Percentiles rank a stretch among this genome's conserved stretches.
Evolutionary conservation across 2,797 vertebrate species (phyloP).

Genomic region (Hemibagrus guttatus): DNA sequence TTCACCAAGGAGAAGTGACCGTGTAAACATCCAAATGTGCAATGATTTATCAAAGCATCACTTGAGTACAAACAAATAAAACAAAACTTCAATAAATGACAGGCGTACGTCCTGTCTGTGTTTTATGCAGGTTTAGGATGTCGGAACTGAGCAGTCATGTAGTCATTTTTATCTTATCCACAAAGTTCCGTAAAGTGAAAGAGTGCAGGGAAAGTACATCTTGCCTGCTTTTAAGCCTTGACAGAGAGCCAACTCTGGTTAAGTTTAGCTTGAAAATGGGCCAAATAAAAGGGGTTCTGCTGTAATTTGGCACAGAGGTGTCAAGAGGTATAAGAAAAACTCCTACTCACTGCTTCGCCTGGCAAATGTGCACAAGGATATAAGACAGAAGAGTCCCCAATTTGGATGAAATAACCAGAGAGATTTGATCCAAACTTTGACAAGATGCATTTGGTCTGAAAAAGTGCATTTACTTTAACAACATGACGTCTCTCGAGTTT

Average conservation of each 20-base stretch:
- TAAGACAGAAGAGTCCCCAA: neutral
- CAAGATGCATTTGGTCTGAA: conserved; percentile 16
- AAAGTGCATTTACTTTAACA: conserved; percentile 47
- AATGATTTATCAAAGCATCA: conserved; percentile 46
- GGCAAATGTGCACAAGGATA: conserved; percentile 2
- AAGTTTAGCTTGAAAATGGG: conserved; percentile 24
- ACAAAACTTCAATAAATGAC: conserved; percentile 26
- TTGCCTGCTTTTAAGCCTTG: conserved; percentile 24
- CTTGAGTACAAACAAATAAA: conserved; percentile 14
- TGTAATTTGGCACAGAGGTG: conserved; percentile 26
- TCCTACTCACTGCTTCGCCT: neutral
- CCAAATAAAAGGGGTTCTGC: conserved; percentile 23
- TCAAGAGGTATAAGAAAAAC: conserved; percentile 18
- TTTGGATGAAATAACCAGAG: neutral
- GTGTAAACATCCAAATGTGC: conserved; percentile 46
- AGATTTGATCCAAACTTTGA: conserved; percentile 6
- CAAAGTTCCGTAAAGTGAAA: conserved; percentile 8
- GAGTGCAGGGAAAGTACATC: conserved; percentile 26
- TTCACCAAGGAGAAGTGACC: conserved; percentile 47
- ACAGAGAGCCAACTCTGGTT: conserved; percentile 11
- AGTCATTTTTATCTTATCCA: neutral
- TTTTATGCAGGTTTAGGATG: neutral
- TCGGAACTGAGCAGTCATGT: neutral
- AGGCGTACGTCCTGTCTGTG: conserved; percentile 35
- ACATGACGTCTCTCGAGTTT: conserved; percentile 29